Percentiles rank a stretch among this genome's conserved stretches.
These are phyloP conservation scores for Steinernema khuongi DNA, from an alignment of 1,140 invertebrate species.

Conservation along the genomic window DNA sequence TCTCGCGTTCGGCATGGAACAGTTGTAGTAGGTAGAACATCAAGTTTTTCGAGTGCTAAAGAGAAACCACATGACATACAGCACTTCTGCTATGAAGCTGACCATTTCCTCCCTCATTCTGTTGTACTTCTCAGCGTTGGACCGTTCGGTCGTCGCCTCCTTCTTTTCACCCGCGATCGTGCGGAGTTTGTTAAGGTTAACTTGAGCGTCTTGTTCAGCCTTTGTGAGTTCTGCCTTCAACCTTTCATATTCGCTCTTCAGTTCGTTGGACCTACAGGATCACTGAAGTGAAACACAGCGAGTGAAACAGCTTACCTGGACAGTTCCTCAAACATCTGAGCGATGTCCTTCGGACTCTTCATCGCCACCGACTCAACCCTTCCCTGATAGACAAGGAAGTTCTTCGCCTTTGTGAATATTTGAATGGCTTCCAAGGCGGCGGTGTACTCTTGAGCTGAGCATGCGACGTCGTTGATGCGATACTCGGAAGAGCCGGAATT, in stretches of 20 bases:
- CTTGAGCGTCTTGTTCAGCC: slow-evolving; percentile 95
- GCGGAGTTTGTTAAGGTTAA: slow-evolving; percentile 95
- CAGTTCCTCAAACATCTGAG: slow-evolving; percentile 94
- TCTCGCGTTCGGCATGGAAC: slow-evolving; percentile 89
- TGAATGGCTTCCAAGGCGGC: slow-evolving; percentile 83
- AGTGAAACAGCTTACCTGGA: slow-evolving; percentile 69
- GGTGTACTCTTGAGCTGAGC: slow-evolving; percentile 76
- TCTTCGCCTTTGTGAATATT: slow-evolving; percentile 98
- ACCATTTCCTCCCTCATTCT: slow-evolving; percentile 86
- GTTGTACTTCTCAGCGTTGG: slow-evolving; percentile 96
- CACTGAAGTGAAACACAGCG: neutral
- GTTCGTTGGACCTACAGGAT: slow-evolving; percentile 64
- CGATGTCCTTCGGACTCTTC: slow-evolving; percentile 98
- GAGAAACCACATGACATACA: slow-evolving; percentile 37
- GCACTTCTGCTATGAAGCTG: slow-evolving; percentile 47
- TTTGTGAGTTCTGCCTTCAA: slow-evolving; percentile 87
- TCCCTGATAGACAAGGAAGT: slow-evolving; percentile 99
- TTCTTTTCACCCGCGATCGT: slow-evolving; percentile 94
- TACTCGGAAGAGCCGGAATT: slow-evolving; percentile 85
- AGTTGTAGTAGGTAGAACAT: slow-evolving; percentile 85
- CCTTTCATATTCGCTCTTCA: slow-evolving; percentile 91
- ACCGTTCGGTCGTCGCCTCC: slow-evolving; percentile 94
- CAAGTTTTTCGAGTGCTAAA: slow-evolving; percentile 71
- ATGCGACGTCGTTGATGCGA: slow-evolving; percentile 80
- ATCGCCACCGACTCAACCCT: slow-evolving; percentile 98